These are phyloP conservation scores for Thecophora atra DNA, from an alignment of 2,888 invertebrate genomes.

Conservation along the genomic window DNA sequence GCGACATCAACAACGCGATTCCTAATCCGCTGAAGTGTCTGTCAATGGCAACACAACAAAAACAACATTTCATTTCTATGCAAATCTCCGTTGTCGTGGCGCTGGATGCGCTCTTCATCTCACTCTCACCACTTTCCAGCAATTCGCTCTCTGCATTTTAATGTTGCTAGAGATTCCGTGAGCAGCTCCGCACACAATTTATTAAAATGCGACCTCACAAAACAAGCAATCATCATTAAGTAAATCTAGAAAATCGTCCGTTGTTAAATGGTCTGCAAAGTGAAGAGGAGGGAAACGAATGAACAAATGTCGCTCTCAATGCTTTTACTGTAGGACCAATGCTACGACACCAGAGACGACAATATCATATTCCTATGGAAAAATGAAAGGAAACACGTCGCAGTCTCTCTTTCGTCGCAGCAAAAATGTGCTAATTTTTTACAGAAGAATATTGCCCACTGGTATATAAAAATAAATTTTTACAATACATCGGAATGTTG, in stretches of 20 bases:
- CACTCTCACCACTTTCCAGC: background rate
- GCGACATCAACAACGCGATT: background rate
- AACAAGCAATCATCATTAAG: constrained; percentile 40
- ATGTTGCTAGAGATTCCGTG: constrained; percentile 28
- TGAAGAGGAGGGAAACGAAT: no score
- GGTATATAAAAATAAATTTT: no score
- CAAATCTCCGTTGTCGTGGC: constrained; percentile 20
- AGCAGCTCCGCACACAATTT: constrained; percentile 26
- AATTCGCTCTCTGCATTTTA: constrained; percentile 9
- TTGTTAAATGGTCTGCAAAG: no score
- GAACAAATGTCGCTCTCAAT: no score
- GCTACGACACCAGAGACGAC: no score
- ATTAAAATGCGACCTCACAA: constrained; percentile 18
- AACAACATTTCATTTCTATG: constrained; percentile 38
- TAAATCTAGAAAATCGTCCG: constrained; percentile 31
- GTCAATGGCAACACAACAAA: constrained; percentile 5
- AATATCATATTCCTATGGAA: no score
- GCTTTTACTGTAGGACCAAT: no score
- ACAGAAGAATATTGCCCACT: no score
- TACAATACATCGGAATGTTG: no score
- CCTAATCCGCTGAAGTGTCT: constrained; percentile 27
- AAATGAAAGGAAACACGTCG: no score
- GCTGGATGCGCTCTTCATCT: background rate
- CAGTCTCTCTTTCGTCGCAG: no score
- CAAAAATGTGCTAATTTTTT: no score